Base-by-base conservation (phyloP, 2,797 vertebrate genomes). In the Eulemur rubriventer region DNA sequence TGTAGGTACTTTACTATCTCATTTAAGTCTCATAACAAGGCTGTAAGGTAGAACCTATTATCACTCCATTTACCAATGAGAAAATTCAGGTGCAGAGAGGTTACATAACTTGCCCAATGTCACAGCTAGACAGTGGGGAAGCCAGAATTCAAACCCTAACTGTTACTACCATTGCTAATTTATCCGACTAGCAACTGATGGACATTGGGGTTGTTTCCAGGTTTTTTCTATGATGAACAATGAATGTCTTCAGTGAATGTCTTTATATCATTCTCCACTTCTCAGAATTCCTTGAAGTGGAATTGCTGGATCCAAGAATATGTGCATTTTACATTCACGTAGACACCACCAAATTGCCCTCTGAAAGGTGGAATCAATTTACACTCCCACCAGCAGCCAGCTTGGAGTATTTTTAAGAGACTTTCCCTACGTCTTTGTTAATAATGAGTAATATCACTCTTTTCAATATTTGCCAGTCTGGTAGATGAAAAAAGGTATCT, bases 351-450 rank as follows among this genome's bases (percentile, higher is more conserved):
- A 61, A 85, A 38, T 86, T 67, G 38, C 12, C 55, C 78, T 79
- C 20, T 10, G 41, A 89, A 96, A 80, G 65, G 52, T 5, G 1
- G 46, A 52, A 85, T 89, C 85, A 72, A 4, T 84, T 85, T 63
- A 72, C 33, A 85, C 33, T 96, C 16, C 80, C 80, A 63, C 59
- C 33, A 89, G 55, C 46, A 96, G 63, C 41, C 8, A n/a, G 38
- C 33, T 78, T 46, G 70, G 38, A 82, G 24, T 82, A 55, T 46
- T 30, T 89, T 76, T 63, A 28, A 41, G 13, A 52, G 46, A 33
- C 20, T 91, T 81, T 81, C 33, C 59, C n/a, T 33, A 38, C 16
- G 33, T 61, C 59, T 89, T 92, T 93, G 85, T 75, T 85, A 95
- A 86, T 67, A 59, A 30, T 69, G 50, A 89, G 26, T 70, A 63